These are phyloP conservation scores for Chaunax sp. DNA, from an alignment of 2,797 vertebrate species.

Conservation along the genomic window DNA sequence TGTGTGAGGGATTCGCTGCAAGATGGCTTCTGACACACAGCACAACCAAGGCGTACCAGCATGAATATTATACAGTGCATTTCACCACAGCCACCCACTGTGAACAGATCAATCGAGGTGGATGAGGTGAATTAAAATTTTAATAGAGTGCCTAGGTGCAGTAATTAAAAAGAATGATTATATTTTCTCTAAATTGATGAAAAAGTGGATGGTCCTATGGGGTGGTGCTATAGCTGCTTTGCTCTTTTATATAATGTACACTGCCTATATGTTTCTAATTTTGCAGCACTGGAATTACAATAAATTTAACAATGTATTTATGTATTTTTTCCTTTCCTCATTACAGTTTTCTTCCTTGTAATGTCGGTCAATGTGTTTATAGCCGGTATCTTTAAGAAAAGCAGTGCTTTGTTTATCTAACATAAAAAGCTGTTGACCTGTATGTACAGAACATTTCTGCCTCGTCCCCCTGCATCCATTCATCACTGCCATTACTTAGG, in stretches of 20 bases:
- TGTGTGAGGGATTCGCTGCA: slow-evolving; percentile 96
- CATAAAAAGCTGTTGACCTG: slow-evolving; percentile 59
- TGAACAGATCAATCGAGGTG: slow-evolving; percentile 94
- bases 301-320: slow-evolving; percentile 16
- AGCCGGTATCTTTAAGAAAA: slow-evolving; percentile 14
- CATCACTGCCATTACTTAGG: slow-evolving; percentile 90
- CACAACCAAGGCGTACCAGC: slow-evolving; percentile 87
- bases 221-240: slow-evolving; percentile 55
- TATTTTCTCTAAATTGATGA: slow-evolving; percentile 85
- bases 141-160: slow-evolving; percentile 86
- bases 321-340: not conserved
- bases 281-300: slow-evolving; percentile 21
- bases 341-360: not conserved
- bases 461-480: slow-evolving; percentile 86
- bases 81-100: slow-evolving; percentile 91
- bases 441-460: slow-evolving; percentile 60
- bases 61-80: slow-evolving; percentile 93
- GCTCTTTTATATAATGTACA: slow-evolving; percentile 41
- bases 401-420: slow-evolving; percentile 42
- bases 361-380: slow-evolving; percentile 18
- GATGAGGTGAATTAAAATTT: slow-evolving; percentile 90
- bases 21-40: slow-evolving; percentile 98
- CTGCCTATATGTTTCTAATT: slow-evolving; percentile 53
- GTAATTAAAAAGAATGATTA: slow-evolving; percentile 92
- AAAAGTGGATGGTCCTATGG: slow-evolving; percentile 65